Conservation (phyloP, 1,140 invertebrate genomes). For the Holotrichia oblita region DNA sequence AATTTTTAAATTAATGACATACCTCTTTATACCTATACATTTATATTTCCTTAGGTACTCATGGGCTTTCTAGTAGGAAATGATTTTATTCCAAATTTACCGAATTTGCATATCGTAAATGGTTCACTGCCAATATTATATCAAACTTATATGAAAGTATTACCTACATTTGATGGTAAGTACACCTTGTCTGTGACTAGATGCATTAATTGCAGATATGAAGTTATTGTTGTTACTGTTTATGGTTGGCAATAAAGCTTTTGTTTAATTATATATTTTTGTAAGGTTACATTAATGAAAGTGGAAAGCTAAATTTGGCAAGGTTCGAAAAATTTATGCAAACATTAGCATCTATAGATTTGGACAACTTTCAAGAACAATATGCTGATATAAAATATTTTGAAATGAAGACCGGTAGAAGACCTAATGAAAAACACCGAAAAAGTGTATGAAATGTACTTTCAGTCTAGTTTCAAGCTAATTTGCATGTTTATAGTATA, state of each 20-base stretch:
- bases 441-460: constrained; percentile 58
- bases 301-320: constrained; percentile 82
- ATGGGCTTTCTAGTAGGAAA: constrained; percentile 98
- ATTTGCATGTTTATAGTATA: constrained; percentile 25
- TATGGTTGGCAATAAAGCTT: neutral
- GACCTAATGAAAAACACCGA: constrained; percentile 61
- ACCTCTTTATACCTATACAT: neutral
- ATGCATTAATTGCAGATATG: no score
- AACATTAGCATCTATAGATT: constrained; percentile 80
- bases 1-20: constrained; percentile 22
- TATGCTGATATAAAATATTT: constrained; percentile 89
- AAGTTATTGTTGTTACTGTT: neutral
- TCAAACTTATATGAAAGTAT: constrained; percentile 85
- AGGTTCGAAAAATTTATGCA: constrained; percentile 90
- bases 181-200: constrained; percentile 44
- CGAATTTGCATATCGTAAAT: constrained; percentile 91
- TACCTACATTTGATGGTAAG: constrained; percentile 87
- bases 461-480: neutral
- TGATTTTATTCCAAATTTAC: constrained; percentile 96
- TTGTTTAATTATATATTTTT: constrained; percentile 44
- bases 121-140: constrained; percentile 89
- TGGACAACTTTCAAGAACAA: constrained; percentile 85
- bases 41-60: constrained; percentile 72
- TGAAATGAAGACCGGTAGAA: constrained; percentile 75
- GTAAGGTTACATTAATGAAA: constrained; percentile 91